Evolutionary conservation across 2,113 vertebrate species (phyloP).

Genomic region (Crotalus tigris): DNA sequence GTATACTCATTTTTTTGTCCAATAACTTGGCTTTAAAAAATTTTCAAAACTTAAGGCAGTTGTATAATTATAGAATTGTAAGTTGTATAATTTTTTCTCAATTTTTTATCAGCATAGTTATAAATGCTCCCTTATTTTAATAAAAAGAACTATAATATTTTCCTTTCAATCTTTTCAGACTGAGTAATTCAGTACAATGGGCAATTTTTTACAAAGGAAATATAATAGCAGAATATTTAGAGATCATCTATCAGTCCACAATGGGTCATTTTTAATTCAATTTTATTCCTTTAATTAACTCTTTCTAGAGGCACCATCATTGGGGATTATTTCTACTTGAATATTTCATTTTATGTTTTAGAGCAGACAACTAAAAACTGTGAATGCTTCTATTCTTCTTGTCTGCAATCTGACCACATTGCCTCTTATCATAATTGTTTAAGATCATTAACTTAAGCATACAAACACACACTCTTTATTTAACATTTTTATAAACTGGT

Average conservation of each 20-base stretch:
- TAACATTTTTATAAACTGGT: too few relatives aligned
- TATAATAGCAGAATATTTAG: constrained; percentile 16
- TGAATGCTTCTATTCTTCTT: neutral
- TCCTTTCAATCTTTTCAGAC: neutral
- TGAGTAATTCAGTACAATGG: neutral
- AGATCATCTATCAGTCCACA: constrained; percentile 31
- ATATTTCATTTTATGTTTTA: constrained; percentile 50
- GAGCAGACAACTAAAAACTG: neutral
- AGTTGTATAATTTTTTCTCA: neutral
- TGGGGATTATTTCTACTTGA: constrained; percentile 43
- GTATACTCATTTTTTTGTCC: too few relatives aligned
- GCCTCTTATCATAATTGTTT: constrained; percentile 7
- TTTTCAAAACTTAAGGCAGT: neutral
- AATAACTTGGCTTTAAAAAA: neutral
- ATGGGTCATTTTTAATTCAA: constrained; percentile 41
- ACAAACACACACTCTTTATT: too few relatives aligned
- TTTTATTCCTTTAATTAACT: constrained; percentile 57
- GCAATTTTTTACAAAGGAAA: neutral
- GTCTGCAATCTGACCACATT: neutral
- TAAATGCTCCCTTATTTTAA: neutral
- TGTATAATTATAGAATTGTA: too few relatives aligned
- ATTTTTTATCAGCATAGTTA: neutral
- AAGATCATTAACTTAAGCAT: neutral
- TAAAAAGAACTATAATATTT: constrained; percentile 10
- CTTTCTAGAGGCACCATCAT: constrained; percentile 40